Conservation (phyloP, 2,797 vertebrate species). For the Poecilia gillii region DNA sequence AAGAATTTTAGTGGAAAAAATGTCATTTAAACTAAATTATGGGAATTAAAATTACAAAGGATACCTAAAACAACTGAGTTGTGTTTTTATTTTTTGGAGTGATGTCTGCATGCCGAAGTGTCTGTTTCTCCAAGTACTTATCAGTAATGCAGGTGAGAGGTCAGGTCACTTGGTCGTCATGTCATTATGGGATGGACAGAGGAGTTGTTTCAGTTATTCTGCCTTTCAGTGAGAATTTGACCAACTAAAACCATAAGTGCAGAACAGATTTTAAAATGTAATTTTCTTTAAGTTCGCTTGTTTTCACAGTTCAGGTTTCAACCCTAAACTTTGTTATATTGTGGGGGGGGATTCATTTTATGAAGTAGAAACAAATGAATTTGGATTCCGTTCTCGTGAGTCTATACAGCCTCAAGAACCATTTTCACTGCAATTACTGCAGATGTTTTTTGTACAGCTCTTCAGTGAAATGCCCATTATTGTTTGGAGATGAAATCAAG, state of each 20-base stretch:
- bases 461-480: background rate
- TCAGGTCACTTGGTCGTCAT: background rate
- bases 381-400: background rate
- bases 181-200: background rate
- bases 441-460: background rate
- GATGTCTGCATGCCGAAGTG: background rate
- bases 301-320: background rate
- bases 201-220: background rate
- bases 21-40: constrained; percentile 87
- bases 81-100: constrained; percentile 48
- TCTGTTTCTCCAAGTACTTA: background rate
- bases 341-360: background rate
- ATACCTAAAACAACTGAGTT: constrained; percentile 61
- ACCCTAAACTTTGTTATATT: background rate
- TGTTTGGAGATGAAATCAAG: too few relatives aligned
- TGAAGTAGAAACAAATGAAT: background rate
- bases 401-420: background rate
- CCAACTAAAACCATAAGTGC: background rate
- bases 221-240: background rate
- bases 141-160: background rate
- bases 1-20: constrained; percentile 77
- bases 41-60: constrained; percentile 90
- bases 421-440: background rate
- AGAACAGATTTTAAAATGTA: background rate
- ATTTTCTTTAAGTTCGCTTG: background rate